A percentile compares a stretch with the other conserved stretches of the same genome.
These are phyloP conservation scores for Amyelois transitella DNA, from an alignment of 1,140 invertebrate species.

Conservation along the genomic window DNA sequence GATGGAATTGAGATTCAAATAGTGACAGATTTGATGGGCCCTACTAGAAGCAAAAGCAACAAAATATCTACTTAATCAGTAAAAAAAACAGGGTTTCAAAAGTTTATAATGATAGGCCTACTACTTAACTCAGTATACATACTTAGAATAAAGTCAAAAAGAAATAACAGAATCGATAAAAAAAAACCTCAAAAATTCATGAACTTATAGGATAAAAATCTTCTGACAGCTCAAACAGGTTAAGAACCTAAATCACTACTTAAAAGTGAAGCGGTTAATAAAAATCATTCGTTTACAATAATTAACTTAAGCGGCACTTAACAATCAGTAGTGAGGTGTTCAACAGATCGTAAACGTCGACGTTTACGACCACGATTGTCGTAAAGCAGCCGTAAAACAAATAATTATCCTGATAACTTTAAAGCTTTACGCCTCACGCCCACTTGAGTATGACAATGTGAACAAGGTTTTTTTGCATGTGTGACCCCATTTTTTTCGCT, in stretches of 20 bases:
- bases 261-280: conserved; percentile 1
- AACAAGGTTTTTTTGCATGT: conserved; percentile 1
- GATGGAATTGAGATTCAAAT: no score
- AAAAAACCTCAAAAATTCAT: not conserved
- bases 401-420: conserved; percentile 46
- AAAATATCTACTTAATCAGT: no score
- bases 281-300: conserved; percentile 50
- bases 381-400: conserved; percentile 69
- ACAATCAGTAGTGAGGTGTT: conserved; percentile 56
- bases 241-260: not conserved
- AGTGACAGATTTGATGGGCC: no score
- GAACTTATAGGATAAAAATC: no score
- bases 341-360: conserved; percentile 65
- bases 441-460: not conserved
- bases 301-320: conserved; percentile 54
- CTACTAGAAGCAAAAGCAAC: no score
- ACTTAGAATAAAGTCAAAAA: no score
- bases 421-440: not conserved
- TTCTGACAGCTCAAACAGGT: no score
- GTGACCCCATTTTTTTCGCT: not conserved
- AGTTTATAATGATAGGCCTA: not conserved
- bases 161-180: not conserved
- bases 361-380: conserved; percentile 56
- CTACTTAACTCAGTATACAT: not conserved
- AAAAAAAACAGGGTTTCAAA: no score